Conservation (phyloP, 1,140 invertebrate species). For the Drosophila azteca region DNA sequence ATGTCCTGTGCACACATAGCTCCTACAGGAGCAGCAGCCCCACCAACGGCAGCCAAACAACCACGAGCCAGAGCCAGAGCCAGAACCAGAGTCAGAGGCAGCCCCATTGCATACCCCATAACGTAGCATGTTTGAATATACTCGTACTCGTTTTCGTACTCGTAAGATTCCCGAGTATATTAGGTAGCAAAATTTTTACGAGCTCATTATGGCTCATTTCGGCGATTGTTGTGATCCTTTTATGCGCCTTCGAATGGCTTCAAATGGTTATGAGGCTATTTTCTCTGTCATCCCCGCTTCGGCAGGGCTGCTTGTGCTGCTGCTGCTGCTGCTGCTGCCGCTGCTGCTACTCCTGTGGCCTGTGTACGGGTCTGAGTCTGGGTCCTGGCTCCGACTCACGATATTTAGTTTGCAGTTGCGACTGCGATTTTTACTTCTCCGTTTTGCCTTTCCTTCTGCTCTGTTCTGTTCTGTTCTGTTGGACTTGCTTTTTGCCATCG, state of each 20-base stretch:
- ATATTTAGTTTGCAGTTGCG: slow-evolving; percentile 81
- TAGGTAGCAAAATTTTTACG: slow-evolving; percentile 84
- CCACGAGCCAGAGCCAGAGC: neutral
- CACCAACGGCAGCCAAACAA: no score
- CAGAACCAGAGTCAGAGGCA: slow-evolving; percentile 2
- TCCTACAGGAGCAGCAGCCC: slow-evolving; percentile 27
- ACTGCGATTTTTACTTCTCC: slow-evolving; percentile 77
- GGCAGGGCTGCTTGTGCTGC: slow-evolving; percentile 19
- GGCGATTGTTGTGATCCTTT: slow-evolving; percentile 84
- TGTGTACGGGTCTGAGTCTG: neutral
- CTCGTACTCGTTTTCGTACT: slow-evolving; percentile 77
- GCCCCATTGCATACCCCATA: slow-evolving; percentile 62
- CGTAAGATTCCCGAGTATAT: slow-evolving; percentile 83
- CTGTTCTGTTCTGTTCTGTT: slow-evolving; percentile 1
- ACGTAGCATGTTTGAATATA: slow-evolving; percentile 81
- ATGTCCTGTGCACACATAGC: slow-evolving; percentile 5
- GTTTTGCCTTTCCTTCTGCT: slow-evolving; percentile 37
- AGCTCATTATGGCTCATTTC: slow-evolving; percentile 84
- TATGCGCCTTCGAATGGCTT: slow-evolving; percentile 84
- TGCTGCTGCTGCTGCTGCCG: slow-evolving; percentile 20
- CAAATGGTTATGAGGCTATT: slow-evolving; percentile 84
- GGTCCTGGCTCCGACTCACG: slow-evolving; percentile 43
- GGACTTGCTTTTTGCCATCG: slow-evolving; percentile 50
- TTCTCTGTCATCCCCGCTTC: slow-evolving; percentile 69
- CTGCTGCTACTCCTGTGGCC: slow-evolving; percentile 1